Evolutionary conservation across 2,797 vertebrate genomes (phyloP).

Genomic region (Chloroceryle inda): DNA sequence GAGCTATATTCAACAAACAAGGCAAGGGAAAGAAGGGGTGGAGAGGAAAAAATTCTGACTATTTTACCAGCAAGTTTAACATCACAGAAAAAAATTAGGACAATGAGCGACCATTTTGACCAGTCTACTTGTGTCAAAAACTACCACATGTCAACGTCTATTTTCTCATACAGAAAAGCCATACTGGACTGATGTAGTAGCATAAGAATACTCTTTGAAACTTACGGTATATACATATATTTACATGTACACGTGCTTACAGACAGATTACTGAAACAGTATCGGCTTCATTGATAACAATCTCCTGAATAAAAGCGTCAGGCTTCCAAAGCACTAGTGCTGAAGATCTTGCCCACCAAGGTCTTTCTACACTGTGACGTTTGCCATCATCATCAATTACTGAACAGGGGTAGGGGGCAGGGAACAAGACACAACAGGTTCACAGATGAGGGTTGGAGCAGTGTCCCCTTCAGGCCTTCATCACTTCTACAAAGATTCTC

Average conservation of each 20-base stretch:
- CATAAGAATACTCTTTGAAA: not conserved
- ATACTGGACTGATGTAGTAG: not conserved
- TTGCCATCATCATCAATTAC: not conserved
- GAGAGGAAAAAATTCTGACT: not conserved
- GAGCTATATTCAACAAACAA: not conserved
- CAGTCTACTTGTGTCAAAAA: not conserved
- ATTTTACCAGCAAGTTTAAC: not conserved
- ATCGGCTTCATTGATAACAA: not conserved
- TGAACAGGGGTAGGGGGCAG: not conserved
- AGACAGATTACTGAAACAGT: not conserved
- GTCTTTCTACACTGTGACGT: not conserved
- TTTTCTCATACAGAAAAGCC: not conserved
- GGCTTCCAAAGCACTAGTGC: not conserved
- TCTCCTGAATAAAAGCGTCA: not conserved
- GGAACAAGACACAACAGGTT: not conserved
- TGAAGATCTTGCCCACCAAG: not conserved
- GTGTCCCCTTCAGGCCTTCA: not conserved
- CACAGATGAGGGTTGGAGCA: not conserved
- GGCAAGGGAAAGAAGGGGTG: not conserved
- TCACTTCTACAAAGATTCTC: not conserved
- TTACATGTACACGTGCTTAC: not conserved
- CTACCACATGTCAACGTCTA: not conserved
- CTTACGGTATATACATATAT: no score
- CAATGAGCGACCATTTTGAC: not conserved
- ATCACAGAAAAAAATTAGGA: not conserved